phyloP scores from a whole-genome alignment of 2,888 invertebrate genomes.

The Archips xylosteana region DNA sequence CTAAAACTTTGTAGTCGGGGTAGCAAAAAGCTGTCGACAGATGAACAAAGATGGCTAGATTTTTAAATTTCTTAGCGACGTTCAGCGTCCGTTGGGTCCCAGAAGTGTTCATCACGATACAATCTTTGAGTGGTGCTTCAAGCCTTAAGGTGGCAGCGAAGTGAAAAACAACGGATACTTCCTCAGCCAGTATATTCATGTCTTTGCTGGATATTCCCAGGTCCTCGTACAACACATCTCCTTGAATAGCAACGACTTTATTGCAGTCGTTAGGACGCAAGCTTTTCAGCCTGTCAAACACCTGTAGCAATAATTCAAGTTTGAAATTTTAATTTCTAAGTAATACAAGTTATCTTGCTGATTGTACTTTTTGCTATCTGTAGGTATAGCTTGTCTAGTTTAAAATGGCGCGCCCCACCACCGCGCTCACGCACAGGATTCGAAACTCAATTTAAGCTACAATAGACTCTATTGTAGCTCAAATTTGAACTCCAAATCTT shows the following conservation, averaged over 20 bases:
- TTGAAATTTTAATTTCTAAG: too few species aligned
- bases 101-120: slow-evolving; percentile 95
- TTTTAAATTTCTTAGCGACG: slow-evolving; percentile 90
- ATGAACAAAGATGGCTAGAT: slow-evolving; percentile 92
- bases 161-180: slow-evolving; percentile 94
- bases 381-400: too few species aligned
- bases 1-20: slow-evolving; percentile 89
- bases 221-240: slow-evolving; percentile 89
- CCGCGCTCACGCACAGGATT: too few species aligned
- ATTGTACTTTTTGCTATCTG: too few species aligned
- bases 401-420: too few species aligned
- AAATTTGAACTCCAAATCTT: too few species aligned
- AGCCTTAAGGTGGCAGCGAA: slow-evolving; percentile 96
- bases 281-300: slow-evolving; percentile 89
- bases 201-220: slow-evolving; percentile 87
- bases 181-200: slow-evolving; percentile 85
- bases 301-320: slow-evolving; percentile 71
- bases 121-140: slow-evolving; percentile 94
- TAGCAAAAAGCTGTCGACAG: slow-evolving; percentile 98
- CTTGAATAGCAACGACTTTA: slow-evolving; percentile 91
- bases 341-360: too few species aligned
- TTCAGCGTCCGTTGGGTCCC: slow-evolving; percentile 93
- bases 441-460: too few species aligned
- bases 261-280: slow-evolving; percentile 87
- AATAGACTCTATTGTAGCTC: too few species aligned